Percentiles rank a stretch among this genome's conserved stretches.
These are phyloP conservation scores for Trichomycterus rosablanca DNA, from an alignment of 2,113 vertebrate species.

Conservation along the genomic window DNA sequence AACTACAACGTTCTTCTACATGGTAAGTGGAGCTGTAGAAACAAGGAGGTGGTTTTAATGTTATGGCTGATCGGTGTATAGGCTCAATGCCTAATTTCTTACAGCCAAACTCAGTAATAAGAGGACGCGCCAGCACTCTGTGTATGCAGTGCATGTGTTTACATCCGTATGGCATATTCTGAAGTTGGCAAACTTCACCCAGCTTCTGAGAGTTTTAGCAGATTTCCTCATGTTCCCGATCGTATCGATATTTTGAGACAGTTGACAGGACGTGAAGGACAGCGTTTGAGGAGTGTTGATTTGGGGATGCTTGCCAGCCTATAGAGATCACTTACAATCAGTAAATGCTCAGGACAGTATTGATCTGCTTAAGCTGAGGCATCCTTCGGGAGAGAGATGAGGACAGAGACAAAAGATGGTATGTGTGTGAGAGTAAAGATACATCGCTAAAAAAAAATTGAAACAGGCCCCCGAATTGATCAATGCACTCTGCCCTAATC, in stretches of 20 bases:
- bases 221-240: constrained; percentile 22
- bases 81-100: too few relatives aligned
- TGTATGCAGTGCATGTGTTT: too few relatives aligned
- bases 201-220: constrained; percentile 22
- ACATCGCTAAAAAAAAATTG: constrained; percentile 76
- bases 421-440: not conserved
- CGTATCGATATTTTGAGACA: constrained; percentile 40
- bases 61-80: too few relatives aligned
- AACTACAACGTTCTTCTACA: too few relatives aligned
- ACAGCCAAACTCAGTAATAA: too few relatives aligned
- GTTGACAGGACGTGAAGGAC: constrained; percentile 36
- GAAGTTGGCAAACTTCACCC: constrained; percentile 6
- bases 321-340: constrained; percentile 44
- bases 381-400: constrained; percentile 23
- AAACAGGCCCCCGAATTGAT: constrained; percentile 90
- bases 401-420: constrained; percentile 67
- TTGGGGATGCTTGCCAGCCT: constrained; percentile 28
- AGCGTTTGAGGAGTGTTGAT: constrained; percentile 39
- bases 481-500: constrained; percentile 63
- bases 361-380: constrained; percentile 35
- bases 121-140: too few relatives aligned
- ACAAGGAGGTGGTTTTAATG: too few relatives aligned
- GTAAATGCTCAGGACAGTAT: constrained; percentile 41
- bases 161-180: too few relatives aligned
- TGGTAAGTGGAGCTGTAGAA: too few relatives aligned